These are phyloP conservation scores for Congeria kusceri DNA, from an alignment of 2,888 invertebrate species.

Conservation along the genomic window DNA sequence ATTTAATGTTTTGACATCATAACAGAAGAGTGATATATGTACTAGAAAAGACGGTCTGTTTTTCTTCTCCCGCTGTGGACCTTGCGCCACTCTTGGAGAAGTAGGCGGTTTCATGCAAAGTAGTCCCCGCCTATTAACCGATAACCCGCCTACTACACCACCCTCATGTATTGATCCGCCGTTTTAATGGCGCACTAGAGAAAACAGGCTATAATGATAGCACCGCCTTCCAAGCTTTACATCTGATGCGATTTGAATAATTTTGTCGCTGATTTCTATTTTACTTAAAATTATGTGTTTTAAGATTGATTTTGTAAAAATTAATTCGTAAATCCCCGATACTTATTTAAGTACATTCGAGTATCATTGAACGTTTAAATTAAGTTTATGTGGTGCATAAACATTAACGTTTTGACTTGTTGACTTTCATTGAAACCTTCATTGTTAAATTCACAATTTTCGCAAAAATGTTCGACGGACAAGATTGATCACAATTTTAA, in stretches of 20 bases:
- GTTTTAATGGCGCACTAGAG: slow-evolving; percentile 39
- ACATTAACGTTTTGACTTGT: too few relatives aligned
- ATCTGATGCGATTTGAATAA: not conserved
- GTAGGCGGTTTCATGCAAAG: slow-evolving; percentile 40
- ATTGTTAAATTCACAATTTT: too few relatives aligned
- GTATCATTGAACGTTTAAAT: too few relatives aligned
- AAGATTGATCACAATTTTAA: too few relatives aligned
- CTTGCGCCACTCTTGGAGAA: slow-evolving; percentile 42
- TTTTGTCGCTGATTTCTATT: not conserved
- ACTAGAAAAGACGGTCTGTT: slow-evolving; percentile 48
- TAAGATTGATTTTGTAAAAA: too few relatives aligned
- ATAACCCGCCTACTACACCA: slow-evolving; percentile 58
- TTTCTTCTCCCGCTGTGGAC: slow-evolving; percentile 57
- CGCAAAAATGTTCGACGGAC: too few relatives aligned
- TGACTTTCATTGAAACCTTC: too few relatives aligned
- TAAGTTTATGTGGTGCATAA: too few relatives aligned
- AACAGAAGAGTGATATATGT: slow-evolving; percentile 58
- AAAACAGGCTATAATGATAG: slow-evolving; percentile 24
- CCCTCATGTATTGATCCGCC: slow-evolving; percentile 62
- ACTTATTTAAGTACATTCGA: too few relatives aligned
- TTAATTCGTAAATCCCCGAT: too few relatives aligned
- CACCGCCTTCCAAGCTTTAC: slow-evolving; percentile 14
- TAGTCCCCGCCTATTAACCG: slow-evolving; percentile 15
- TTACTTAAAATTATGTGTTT: too few relatives aligned
- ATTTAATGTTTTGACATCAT: slow-evolving; percentile 46